Evolutionary conservation across 2,888 invertebrate genomes (phyloP).

Genomic region (Spodoptera picta): DNA sequence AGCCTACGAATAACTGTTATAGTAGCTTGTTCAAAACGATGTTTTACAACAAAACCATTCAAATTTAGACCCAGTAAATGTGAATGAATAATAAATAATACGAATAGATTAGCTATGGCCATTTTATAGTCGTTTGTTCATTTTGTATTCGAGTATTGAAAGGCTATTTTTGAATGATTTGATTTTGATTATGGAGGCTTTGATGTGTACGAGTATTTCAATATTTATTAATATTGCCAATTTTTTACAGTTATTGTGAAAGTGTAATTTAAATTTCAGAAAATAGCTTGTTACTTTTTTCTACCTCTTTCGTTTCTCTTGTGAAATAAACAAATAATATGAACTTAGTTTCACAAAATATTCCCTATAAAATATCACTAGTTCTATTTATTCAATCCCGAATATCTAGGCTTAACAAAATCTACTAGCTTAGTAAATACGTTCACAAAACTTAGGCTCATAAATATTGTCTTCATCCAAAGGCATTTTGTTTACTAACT

Average conservation of each 20-base stretch:
- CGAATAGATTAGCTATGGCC: conserved; percentile 5
- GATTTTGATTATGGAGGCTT: neutral
- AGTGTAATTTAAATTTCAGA: neutral
- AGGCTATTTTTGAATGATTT: neutral
- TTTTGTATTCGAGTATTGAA: neutral
- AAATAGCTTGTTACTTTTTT: too few relatives aligned
- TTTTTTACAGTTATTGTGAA: neutral
- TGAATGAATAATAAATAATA: conserved; percentile 26
- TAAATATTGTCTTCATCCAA: conserved; percentile 59
- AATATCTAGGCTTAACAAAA: conserved; percentile 21
- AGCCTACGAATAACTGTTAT: conserved; percentile 29
- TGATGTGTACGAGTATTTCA: too few relatives aligned
- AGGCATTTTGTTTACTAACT: conserved; percentile 65
- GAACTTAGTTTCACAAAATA: too few relatives aligned
- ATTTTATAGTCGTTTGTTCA: conserved; percentile 5
- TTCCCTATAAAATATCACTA: too few relatives aligned
- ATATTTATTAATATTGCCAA: too few relatives aligned
- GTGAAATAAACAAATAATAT: too few relatives aligned
- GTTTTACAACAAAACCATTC: conserved; percentile 21
- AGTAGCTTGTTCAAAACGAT: conserved; percentile 24
- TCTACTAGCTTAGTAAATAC: conserved; percentile 32
- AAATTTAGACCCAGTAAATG: conserved; percentile 19
- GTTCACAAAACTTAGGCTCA: conserved; percentile 53
- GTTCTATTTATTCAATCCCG: conserved; percentile 25
- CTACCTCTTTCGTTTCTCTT: too few relatives aligned